A percentile compares a stretch with the other conserved stretches of the same genome.
These are phyloP conservation scores for Rhombomys opimus DNA, from an alignment of 2,113 vertebrate species.

Conservation along the genomic window DNA sequence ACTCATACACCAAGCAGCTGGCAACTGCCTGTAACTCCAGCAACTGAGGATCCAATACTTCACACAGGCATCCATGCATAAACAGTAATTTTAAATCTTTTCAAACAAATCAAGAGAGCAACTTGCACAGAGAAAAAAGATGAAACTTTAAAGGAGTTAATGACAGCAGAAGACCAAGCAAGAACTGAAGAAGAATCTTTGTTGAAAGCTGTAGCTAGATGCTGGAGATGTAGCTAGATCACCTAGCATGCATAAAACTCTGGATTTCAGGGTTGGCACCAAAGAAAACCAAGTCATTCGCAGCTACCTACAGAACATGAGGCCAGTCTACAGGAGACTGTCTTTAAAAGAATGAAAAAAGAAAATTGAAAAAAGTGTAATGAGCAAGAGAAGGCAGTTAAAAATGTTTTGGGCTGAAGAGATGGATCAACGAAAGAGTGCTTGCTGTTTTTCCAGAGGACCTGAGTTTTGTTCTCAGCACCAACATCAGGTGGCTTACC, in stretches of 20 bases:
- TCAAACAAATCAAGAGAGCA: background rate
- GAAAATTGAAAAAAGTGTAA: background rate
- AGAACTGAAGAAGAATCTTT: background rate
- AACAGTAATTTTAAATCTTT: background rate
- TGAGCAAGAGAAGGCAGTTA: background rate
- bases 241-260: background rate
- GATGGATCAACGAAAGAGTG: background rate
- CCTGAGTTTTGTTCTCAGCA: too few relatives aligned
- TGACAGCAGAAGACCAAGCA: conserved; percentile 25
- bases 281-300: background rate
- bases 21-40: background rate
- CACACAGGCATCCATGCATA: background rate
- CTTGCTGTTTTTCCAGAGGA: background rate
- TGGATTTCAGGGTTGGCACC: background rate
- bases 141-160: conserved; percentile 44
- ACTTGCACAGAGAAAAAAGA: conserved; percentile 31
- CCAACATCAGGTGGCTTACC: background rate
- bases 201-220: conserved; percentile 9
- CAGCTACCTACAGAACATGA: background rate
- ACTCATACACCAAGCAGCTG: background rate
- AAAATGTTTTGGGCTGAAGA: background rate
- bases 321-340: background rate
- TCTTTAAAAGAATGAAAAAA: background rate
- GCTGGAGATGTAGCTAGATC: background rate
- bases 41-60: background rate